Evolutionary conservation across 2,888 invertebrate species (phyloP).

Genomic region (Liopterus haemorrhoidalis): DNA sequence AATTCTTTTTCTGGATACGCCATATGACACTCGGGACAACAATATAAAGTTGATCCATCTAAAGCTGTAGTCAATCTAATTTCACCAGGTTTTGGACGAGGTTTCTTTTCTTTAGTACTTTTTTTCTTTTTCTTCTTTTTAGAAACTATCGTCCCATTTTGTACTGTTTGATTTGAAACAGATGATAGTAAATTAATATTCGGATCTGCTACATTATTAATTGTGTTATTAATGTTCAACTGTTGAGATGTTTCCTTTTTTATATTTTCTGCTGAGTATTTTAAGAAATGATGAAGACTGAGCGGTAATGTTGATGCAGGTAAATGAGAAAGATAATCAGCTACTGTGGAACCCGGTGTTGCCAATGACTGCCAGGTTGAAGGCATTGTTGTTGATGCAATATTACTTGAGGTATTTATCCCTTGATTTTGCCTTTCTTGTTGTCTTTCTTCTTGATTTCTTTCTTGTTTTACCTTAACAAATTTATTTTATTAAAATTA

Average conservation of each 20-base stretch:
- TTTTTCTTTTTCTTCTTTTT: constrained; percentile 81
- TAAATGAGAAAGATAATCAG: constrained; percentile 76
- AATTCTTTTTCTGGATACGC: constrained; percentile 80
- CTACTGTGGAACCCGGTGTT: constrained; percentile 66
- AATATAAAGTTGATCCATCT: constrained; percentile 78
- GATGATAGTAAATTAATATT: constrained; percentile 39
- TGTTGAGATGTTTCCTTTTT: constrained; percentile 63
- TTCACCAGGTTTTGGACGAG: constrained; percentile 78
- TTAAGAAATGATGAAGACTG: constrained; percentile 76
- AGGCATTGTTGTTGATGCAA: constrained; percentile 49
- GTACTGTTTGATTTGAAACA: constrained; percentile 26
- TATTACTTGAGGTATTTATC: constrained; percentile 46
- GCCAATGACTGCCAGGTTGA: constrained; percentile 66
- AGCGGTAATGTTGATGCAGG: constrained; percentile 68
- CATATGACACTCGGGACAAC: constrained; percentile 86
- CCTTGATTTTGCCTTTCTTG: constrained; percentile 29
- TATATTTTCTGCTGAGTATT: constrained; percentile 71
- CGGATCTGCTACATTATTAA: constrained; percentile 33
- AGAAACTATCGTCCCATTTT: constrained; percentile 39
- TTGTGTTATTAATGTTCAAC: constrained; percentile 30
- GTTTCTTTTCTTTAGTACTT: constrained; percentile 70
- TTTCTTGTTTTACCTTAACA: constrained; percentile 34
- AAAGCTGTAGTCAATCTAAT: constrained; percentile 72
- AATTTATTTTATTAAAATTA: neutral
- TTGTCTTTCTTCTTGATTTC: constrained; percentile 33